phyloP scores from a whole-genome alignment of 2,888 invertebrate genomes.

The Chromoteleia sp. region DNA sequence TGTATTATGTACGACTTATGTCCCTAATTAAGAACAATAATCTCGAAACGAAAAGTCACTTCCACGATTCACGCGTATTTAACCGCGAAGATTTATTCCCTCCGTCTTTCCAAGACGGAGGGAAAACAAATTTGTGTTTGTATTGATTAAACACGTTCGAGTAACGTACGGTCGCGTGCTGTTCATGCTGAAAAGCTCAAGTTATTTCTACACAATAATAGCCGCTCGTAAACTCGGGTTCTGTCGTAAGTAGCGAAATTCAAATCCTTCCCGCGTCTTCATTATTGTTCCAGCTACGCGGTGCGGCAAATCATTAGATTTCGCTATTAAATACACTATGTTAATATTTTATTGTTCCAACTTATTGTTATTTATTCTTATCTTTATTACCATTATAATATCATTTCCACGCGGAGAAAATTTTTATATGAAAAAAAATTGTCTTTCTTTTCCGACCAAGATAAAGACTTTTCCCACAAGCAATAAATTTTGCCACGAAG shows the following conservation, averaged over 20 bases:
- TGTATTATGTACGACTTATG: neutral
- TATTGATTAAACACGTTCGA: constrained; percentile 52
- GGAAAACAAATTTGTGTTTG: constrained; percentile 35
- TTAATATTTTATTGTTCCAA: too few species aligned
- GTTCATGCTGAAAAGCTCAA: constrained; percentile 35
- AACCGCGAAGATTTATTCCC: constrained; percentile 11
- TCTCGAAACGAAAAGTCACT: constrained; percentile 23
- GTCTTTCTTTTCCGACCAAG: too few species aligned
- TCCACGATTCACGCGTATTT: constrained; percentile 9
- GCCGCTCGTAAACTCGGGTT: constrained; percentile 27
- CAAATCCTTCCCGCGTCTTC: constrained; percentile 15
- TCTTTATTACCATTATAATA: too few species aligned
- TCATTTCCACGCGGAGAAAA: too few species aligned
- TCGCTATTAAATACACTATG: too few species aligned
- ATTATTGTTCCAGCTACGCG: constrained; percentile 19
- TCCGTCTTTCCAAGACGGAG: constrained; percentile 1
- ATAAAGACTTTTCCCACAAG: too few species aligned
- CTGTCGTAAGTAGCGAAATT: constrained; percentile 28
- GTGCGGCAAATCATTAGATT: too few species aligned
- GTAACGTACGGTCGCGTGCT: constrained; percentile 42
- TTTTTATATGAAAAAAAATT: too few species aligned
- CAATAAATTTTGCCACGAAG: too few species aligned
- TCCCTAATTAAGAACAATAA: constrained; percentile 43
- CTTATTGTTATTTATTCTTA: too few species aligned
- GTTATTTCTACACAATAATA: constrained; percentile 36